Evolutionary conservation across 2,797 vertebrate genomes (phyloP).

Genomic region (Alouatta caraya): DNA sequence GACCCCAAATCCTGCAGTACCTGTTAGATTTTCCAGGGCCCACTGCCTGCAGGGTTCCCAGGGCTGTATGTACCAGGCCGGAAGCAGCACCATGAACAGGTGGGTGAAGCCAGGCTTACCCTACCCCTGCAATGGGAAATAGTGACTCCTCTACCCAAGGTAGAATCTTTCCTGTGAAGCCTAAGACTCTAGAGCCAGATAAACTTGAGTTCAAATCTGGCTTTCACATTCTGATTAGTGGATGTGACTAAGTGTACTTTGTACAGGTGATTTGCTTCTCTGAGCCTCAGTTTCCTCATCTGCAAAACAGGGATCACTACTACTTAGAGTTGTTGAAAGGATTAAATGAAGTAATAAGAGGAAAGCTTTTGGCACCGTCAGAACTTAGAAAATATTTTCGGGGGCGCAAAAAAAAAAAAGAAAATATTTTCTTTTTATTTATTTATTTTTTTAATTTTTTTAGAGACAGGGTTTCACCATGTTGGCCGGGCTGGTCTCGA

Average conservation of each 20-base stretch:
- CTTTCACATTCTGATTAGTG: neutral
- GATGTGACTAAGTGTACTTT: neutral
- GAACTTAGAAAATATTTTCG: neutral
- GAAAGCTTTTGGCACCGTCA: neutral
- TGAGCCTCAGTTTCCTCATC: slow-evolving; percentile 24
- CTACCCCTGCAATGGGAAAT: neutral
- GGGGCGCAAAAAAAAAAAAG: no score
- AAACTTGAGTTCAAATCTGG: neutral
- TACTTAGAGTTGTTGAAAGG: neutral
- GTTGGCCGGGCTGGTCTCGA: no score
- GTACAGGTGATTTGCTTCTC: neutral
- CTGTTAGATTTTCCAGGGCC: neutral
- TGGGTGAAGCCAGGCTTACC: neutral
- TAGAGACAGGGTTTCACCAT: no score
- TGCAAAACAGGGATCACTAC: neutral
- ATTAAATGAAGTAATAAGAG: neutral
- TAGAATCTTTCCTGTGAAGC: neutral
- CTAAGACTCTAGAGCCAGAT: slow-evolving; percentile 5
- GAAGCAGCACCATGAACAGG: neutral
- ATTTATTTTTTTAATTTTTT: no score
- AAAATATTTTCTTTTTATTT: no score
- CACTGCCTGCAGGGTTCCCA: no score
- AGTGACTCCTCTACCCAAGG: neutral
- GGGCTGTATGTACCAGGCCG: neutral
- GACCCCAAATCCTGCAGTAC: neutral